Conservation (phyloP, 2,113 vertebrate species). For the Gnathonemus longibarbis region DNA sequence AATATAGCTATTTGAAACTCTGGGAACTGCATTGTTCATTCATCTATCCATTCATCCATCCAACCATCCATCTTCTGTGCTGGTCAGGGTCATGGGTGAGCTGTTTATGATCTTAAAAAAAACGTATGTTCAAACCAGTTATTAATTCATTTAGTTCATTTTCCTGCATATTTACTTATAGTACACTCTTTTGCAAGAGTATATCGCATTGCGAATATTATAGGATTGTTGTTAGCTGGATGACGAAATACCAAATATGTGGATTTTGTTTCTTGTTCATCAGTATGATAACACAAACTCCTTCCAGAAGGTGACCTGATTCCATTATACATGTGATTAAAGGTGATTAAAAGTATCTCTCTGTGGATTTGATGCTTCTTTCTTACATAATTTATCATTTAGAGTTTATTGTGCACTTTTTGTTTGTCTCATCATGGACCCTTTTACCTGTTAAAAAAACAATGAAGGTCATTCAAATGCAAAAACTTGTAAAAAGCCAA, state of each 20-base stretch:
- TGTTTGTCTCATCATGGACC: background rate
- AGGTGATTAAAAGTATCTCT: conserved; percentile 25
- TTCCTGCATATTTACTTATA: background rate
- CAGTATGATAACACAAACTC: conserved; percentile 17
- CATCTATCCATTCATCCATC: background rate
- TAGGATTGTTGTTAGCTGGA: background rate
- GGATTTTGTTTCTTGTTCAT: background rate
- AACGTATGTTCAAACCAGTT: background rate
- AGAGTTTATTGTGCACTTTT: background rate
- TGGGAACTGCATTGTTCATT: background rate
- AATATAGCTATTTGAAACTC: background rate
- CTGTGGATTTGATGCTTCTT: background rate
- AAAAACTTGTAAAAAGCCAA: too few relatives aligned
- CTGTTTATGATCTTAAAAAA: background rate
- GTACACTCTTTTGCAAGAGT: background rate
- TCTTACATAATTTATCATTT: conserved; percentile 10
- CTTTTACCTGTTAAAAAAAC: background rate
- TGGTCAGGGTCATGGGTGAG: background rate
- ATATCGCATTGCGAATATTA: background rate
- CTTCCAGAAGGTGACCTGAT: conserved; percentile 52
- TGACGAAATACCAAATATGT: background rate
- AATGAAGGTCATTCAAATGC: too few relatives aligned
- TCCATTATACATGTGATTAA: conserved; percentile 44
- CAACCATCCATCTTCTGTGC: background rate
- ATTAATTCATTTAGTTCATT: background rate